phyloP scores from a whole-genome alignment of 2,113 vertebrate genomes.

The Malurus cyaneus region DNA sequence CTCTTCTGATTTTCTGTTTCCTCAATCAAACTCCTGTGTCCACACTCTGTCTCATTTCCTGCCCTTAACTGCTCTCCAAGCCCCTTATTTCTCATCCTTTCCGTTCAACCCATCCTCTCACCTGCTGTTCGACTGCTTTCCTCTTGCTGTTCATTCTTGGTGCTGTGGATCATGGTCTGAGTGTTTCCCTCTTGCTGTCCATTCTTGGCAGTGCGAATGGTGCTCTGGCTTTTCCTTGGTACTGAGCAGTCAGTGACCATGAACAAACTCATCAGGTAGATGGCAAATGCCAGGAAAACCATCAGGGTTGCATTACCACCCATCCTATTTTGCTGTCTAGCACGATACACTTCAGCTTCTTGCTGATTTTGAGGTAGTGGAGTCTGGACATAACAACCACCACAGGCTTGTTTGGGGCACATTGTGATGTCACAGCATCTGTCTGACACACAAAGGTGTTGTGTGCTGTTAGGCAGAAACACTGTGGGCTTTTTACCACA shows the following conservation, averaged over 20 bases:
- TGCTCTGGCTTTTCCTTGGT: not conserved
- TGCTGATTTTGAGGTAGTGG: not conserved
- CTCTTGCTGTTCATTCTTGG: not conserved
- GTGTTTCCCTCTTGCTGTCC: not conserved
- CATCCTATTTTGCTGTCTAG: not conserved
- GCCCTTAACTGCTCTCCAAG: not conserved
- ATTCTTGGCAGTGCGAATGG: rapidly evolving
- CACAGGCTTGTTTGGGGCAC: too few relatives aligned
- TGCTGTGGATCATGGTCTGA: not conserved
- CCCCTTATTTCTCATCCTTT: not conserved
- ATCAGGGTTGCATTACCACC: not conserved
- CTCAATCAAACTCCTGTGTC: not conserved
- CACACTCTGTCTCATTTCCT: not conserved
- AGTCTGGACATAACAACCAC: not conserved
- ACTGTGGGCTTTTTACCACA: not conserved
- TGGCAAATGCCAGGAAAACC: not conserved
- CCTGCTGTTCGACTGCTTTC: not conserved
- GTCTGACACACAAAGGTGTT: not conserved
- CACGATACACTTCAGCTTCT: not conserved
- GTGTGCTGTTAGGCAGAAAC: not conserved
- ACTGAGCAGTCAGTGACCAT: not conserved
- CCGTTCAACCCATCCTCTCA: not conserved
- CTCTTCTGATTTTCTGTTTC: not conserved
- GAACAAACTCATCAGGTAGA: not conserved
- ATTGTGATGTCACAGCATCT: slow-evolving; percentile 23